Conservation (phyloP, 2,888 invertebrate genomes). For the Antheraea yamamai region DNA sequence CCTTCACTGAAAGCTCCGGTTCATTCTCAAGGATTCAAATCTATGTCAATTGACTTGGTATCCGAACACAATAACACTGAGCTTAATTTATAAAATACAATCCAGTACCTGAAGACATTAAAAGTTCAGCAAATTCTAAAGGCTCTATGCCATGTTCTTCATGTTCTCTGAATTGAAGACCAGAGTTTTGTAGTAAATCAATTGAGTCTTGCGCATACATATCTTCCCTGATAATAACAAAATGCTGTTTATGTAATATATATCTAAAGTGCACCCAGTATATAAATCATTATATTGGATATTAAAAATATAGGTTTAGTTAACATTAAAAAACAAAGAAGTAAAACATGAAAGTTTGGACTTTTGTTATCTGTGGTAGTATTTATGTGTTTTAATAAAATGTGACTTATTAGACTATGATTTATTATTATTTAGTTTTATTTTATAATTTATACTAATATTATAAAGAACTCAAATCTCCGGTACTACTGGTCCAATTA, state of each 20-base stretch:
- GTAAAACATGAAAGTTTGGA: neutral
- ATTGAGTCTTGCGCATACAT: conserved; percentile 99
- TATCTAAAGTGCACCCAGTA: neutral
- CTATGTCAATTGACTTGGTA: no score
- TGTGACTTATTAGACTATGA: neutral
- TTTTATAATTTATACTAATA: neutral
- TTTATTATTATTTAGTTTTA: neutral
- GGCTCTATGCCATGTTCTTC: conserved; percentile 99
- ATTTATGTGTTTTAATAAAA: no score
- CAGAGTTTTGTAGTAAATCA: conserved; percentile 97
- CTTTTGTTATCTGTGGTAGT: no score
- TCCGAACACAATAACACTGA: neutral
- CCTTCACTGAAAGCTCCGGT: neutral
- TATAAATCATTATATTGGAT: neutral
- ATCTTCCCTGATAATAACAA: conserved; percentile 88
- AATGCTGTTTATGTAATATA: neutral
- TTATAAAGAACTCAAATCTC: no score
- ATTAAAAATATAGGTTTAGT: conserved; percentile 3
- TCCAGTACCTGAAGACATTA: conserved; percentile 93
- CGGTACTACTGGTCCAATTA: no score
- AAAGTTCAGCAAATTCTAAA: conserved; percentile 96
- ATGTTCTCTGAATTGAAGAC: conserved; percentile 98
- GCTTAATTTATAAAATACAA: neutral
- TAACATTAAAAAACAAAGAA: neutral
- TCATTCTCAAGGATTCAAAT: neutral